Base-by-base conservation (phyloP, 2,888 invertebrate genomes). In the Horisme vitalbata region DNA sequence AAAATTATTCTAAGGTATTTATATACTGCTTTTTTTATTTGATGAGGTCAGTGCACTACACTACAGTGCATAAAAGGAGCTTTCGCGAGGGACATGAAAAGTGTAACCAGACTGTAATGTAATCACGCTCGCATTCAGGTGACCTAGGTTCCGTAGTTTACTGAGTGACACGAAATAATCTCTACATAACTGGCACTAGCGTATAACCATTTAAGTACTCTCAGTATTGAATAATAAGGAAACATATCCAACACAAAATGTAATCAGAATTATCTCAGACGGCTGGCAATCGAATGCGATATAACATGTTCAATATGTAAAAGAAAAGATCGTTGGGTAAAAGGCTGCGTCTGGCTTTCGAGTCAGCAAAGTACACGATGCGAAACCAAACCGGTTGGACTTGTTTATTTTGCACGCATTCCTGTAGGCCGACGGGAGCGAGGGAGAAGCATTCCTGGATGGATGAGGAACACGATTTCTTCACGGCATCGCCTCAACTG, bases 331-430 rank as follows among this genome's bases (percentile, higher is more conserved):
- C 69, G 63, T 74, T 73, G 71, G 68, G 71, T 62, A 44, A 71
- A 77, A 75, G 71, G 71, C 68, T 67, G 65, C 63, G 71, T 75
- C 73, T 75, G 73, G 68, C 62, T 71, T 48, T 59, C 55, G 57
- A 67, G 68, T 63, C 49, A 71, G 75, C 78, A 74, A 78, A 76
- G 83, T 77, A 72, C 72, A 70, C 73, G 78, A 75, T 77, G 79
- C 71, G 78, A 81, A 73, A 70, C 75, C 59, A 65, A 83, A 87
- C 89, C 79, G 76, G 89, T 87, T 71, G 64, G 55, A 76, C 86
- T 82, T 77, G 88, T 88, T 88, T 89, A 87, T 88, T 88, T 88
- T 87, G 87, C 89, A 87, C 82, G 78, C 86, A 88, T 89, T 88
- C 88, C 85, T 72, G 78, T 57, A 75, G 76, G 72, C 71, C 65